Evolutionary conservation across 2,113 vertebrate species (phyloP).

Genomic region (Bettongia penicillata): DNA sequence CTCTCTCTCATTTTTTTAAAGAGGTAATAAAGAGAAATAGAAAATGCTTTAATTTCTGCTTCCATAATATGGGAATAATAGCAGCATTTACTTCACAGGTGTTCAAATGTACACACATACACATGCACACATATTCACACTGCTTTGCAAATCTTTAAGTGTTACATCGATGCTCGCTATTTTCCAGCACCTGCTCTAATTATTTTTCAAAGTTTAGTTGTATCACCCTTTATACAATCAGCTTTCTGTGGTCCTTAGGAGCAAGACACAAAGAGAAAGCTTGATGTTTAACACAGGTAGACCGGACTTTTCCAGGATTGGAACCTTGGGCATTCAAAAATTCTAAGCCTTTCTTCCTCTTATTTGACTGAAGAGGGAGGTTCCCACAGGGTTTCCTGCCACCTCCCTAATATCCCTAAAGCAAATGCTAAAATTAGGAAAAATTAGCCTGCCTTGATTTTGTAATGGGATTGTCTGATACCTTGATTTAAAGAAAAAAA

Average conservation of each 20-base stretch:
- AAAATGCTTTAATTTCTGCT: too few species aligned
- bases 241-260: not conserved
- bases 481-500: not conserved
- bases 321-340: not conserved
- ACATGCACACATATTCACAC: too few species aligned
- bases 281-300: not conserved
- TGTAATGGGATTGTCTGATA: not conserved
- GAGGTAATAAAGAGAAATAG: too few species aligned
- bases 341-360: not conserved
- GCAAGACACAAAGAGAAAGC: not conserved
- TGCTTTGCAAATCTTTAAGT: too few species aligned
- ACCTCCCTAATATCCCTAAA: not conserved
- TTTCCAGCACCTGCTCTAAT: not conserved
- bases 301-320: not conserved
- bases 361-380: not conserved
- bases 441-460: not conserved
- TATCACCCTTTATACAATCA: not conserved
- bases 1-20: too few species aligned
- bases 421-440: not conserved
- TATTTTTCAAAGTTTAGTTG: not conserved
- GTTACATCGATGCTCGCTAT: not conserved
- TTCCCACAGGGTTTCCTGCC: not conserved
- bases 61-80: too few species aligned
- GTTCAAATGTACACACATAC: too few species aligned
- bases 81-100: too few species aligned